Base-by-base conservation (phyloP, 2,797 vertebrate genomes). In the Adrianichthys oophorus region DNA sequence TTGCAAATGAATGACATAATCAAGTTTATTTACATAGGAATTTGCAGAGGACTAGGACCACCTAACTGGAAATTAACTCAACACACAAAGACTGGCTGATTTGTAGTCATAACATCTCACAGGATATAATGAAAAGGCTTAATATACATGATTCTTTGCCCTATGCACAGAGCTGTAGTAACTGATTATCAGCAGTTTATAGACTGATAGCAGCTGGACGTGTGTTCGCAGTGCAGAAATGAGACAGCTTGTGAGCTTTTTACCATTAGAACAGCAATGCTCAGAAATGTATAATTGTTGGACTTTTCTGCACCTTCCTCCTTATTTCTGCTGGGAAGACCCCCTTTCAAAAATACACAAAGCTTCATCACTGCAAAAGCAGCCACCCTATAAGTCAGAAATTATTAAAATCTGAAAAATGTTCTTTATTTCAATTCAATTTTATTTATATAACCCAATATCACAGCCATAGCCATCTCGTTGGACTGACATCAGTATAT, bases 1-100 rank as follows among this genome's bases (percentile, higher is more conserved):
- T 83, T 82, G 76, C 83, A 79, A 79, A 54, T 76, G 65, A 80
- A 83, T 70, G 43, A 49, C 53, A 45, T 45, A 29, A 77, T 80
- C 63, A 72, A 46, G 19, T 72, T 74, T 85, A 70, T 76, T 76
- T 65, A 67, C 56, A 65, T 16, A 58, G 16, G 52, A 52, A 65
- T 65, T 40, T 75, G 23, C 65, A 60, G 12, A 51, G 23, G 43
- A 55, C 16, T 0, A 6, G 59, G 68, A 72, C 75, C 67, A 76
- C 65, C 73, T 60, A 72, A 72, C 46, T 64, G 47, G 40, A 79
- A 59, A 70, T 62, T 37, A 59, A 52, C 55, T 50, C 21, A 1
- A 23, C 52, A 29, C 18, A 24, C 37, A 46, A 49, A 55, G 52
- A 40, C 29, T 16, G 48, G 24, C 48, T 71, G 61, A 74, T 68